These are phyloP conservation scores for Pteropus alecto DNA, from an alignment of 2,113 vertebrate species.

Conservation along the genomic window DNA sequence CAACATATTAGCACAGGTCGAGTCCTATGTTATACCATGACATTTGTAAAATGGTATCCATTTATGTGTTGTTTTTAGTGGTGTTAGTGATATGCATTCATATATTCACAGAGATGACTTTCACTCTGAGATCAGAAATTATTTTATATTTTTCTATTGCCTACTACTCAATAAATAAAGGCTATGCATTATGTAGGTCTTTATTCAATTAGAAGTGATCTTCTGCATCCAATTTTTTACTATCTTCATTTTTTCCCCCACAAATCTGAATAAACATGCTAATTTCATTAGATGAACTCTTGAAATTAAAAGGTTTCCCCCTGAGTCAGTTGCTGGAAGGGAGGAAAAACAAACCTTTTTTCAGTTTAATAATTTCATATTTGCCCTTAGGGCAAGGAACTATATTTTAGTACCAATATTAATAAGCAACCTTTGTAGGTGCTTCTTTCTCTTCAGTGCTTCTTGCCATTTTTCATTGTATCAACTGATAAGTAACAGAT, in stretches of 20 bases:
- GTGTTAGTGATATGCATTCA: neutral
- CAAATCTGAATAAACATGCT: neutral
- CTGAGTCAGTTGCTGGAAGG: neutral
- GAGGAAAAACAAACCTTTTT: neutral
- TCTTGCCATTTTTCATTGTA: neutral
- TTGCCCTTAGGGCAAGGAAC: neutral
- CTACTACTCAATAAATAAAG: neutral
- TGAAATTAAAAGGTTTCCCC: neutral
- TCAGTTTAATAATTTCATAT: slow-evolving; percentile 24
- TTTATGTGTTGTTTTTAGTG: neutral
- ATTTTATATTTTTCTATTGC: neutral
- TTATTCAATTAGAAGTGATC: neutral
- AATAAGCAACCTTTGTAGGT: neutral
- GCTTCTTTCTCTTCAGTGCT: neutral
- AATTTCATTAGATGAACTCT: neutral
- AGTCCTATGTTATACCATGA: neutral
- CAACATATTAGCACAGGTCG: neutral
- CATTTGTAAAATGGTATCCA: neutral
- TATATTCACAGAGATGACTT: neutral
- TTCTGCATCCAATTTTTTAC: neutral
- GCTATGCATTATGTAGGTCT: neutral
- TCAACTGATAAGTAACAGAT: neutral
- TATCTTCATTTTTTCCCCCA: neutral
- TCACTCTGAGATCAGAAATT: neutral
- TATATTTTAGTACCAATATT: slow-evolving; percentile 14